phyloP scores from a whole-genome alignment of 2,797 vertebrate genomes.

The Esox masquinongy region DNA sequence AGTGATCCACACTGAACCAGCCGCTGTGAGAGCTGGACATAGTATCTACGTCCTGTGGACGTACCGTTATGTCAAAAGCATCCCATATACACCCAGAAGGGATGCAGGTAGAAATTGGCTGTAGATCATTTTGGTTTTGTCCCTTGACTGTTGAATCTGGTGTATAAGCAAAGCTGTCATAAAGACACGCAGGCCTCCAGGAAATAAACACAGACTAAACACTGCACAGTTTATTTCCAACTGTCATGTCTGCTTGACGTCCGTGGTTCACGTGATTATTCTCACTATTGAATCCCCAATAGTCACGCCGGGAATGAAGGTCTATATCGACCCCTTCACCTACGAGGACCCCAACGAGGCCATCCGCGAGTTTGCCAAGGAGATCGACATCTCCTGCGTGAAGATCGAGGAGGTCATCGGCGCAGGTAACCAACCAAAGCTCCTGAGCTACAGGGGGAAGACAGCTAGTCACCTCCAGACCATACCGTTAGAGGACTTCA shows the following conservation, averaged over 20 bases:
- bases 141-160: background rate
- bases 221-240: background rate
- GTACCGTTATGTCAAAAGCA: background rate
- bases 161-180: background rate
- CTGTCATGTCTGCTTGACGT: conserved; percentile 12
- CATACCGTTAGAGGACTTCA: conserved; percentile 84
- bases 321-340: conserved; percentile 98
- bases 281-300: conserved; percentile 78
- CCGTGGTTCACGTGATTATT: conserved; percentile 70
- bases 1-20: conserved; percentile 1
- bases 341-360: conserved; percentile 98
- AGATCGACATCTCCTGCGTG: conserved; percentile 98
- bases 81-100: too few species aligned
- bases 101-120: background rate
- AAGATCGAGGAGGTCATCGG: conserved; percentile 99
- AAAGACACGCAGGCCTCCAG: background rate
- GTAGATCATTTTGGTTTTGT: background rate
- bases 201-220: background rate
- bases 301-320: conserved; percentile 97
- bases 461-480: conserved; percentile 82
- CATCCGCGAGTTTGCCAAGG: conserved; percentile 96
- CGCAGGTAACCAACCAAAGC: conserved; percentile 90
- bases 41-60: background rate
- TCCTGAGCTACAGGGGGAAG: conserved; percentile 83
- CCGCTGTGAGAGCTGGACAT: background rate